Evolutionary conservation across 2,888 invertebrate species (phyloP).

Genomic region (Gryllus longicercus): DNA sequence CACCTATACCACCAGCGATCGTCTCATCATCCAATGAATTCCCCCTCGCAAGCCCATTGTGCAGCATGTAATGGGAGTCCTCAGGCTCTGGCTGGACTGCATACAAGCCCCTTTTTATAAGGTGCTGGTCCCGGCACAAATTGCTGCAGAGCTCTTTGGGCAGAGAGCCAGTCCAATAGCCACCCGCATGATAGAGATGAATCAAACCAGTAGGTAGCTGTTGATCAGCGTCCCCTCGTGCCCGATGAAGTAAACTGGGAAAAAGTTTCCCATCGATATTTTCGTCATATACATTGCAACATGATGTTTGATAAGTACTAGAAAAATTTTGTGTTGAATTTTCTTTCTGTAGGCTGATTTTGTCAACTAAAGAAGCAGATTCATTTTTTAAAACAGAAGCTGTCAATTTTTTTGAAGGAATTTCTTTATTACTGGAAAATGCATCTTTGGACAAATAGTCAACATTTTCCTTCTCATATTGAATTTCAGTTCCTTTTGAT

Average conservation of each 20-base stretch:
- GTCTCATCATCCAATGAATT: not conserved
- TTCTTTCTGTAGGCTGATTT: not conserved
- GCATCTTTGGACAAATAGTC: not conserved
- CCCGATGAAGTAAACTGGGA: not conserved
- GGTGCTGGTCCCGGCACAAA: not conserved
- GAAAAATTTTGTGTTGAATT: not conserved
- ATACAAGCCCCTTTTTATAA: not conserved
- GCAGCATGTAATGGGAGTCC: not conserved
- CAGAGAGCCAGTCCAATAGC: conserved; percentile 11
- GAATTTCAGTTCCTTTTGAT: not conserved
- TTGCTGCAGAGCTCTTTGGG: not conserved
- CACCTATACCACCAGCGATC: conserved; percentile 28
- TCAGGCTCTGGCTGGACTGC: not conserved
- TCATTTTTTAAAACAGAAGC: not conserved
- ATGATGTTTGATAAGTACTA: not conserved
- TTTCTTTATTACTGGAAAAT: not conserved
- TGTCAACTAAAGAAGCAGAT: not conserved
- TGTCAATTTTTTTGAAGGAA: not conserved
- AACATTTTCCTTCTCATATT: not conserved
- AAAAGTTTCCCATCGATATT: not conserved
- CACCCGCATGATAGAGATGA: conserved; percentile 20
- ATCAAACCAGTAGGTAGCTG: conserved; percentile 3
- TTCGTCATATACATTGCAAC: not conserved
- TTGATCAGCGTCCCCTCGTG: not conserved
- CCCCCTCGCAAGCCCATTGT: not conserved